Percentiles rank a stretch among this genome's conserved stretches.
phyloP scores from a whole-genome alignment of 2,113 vertebrate species.

The Siphamia tubifer region DNA sequence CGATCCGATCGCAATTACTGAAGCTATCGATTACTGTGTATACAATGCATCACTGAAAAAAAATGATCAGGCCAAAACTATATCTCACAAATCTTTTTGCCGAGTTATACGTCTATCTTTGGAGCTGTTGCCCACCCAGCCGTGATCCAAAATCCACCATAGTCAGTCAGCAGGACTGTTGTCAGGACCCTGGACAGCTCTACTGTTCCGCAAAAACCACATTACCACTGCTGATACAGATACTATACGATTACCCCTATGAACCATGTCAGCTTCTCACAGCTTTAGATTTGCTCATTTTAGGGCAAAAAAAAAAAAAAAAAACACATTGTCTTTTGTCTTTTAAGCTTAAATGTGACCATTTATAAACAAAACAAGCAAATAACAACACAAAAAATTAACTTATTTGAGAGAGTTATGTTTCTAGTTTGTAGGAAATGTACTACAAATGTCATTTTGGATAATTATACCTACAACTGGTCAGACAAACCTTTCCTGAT shows the following conservation, averaged over 20 bases:
- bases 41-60: conserved; percentile 39
- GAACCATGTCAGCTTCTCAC: no score
- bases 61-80: conserved; percentile 12
- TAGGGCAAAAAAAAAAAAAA: no score
- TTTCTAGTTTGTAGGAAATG: no score
- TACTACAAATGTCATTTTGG: no score
- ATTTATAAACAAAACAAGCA: no score
- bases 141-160: neutral
- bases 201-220: neutral
- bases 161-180: neutral
- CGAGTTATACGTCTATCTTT: conserved; percentile 1
- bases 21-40: conserved; percentile 56
- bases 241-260: neutral
- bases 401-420: no score
- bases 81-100: conserved; percentile 31
- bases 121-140: neutral
- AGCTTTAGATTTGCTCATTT: no score
- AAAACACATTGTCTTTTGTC: no score
- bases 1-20: conserved; percentile 57
- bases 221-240: neutral
- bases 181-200: conserved; percentile 65
- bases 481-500: no score
- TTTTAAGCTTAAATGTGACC: no score
- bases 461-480: no score
- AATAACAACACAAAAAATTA: no score